These are phyloP conservation scores for Campaea margaritaria DNA, from an alignment of 2,888 invertebrate genomes.

Conservation along the genomic window DNA sequence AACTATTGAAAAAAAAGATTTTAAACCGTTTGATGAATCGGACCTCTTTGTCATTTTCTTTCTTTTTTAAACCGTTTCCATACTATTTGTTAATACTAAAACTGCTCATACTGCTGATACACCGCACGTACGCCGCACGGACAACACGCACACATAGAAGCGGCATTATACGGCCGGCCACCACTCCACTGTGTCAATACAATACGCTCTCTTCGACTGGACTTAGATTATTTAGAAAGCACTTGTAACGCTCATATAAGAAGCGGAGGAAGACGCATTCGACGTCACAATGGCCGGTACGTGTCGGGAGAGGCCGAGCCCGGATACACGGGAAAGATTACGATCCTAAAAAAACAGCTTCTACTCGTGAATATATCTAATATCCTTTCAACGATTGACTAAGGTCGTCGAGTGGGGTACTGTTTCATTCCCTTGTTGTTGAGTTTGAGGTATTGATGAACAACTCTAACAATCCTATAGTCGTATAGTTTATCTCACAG, in stretches of 20 bases:
- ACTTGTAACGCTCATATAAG: constrained; percentile 86
- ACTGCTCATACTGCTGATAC: constrained; percentile 13
- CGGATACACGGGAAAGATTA: constrained; percentile 83
- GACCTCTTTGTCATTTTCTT: too few relatives aligned
- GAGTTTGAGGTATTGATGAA: background rate
- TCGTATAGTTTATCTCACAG: too few relatives aligned
- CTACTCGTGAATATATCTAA: constrained; percentile 76
- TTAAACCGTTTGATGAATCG: too few relatives aligned
- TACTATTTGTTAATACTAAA: background rate
- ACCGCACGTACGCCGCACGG: constrained; percentile 37
- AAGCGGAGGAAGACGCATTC: constrained; percentile 82
- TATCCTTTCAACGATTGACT: constrained; percentile 74
- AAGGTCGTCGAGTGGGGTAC: constrained; percentile 60
- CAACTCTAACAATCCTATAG: background rate
- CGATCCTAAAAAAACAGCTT: constrained; percentile 84
- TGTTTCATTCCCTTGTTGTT: constrained; percentile 49
- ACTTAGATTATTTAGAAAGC: constrained; percentile 87
- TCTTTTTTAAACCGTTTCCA: too few relatives aligned
- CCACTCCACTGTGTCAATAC: constrained; percentile 86
- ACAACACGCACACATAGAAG: constrained; percentile 65
- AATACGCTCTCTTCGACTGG: constrained; percentile 85
- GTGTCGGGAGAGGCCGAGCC: constrained; percentile 77
- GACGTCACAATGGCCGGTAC: constrained; percentile 83
- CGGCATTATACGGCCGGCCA: constrained; percentile 84
- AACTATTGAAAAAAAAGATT: too few relatives aligned